A percentile compares a stretch with the other conserved stretches of the same genome.
These are phyloP conservation scores for Drosophila paucipuncta DNA, from an alignment of 2,888 invertebrate species.

Conservation along the genomic window DNA sequence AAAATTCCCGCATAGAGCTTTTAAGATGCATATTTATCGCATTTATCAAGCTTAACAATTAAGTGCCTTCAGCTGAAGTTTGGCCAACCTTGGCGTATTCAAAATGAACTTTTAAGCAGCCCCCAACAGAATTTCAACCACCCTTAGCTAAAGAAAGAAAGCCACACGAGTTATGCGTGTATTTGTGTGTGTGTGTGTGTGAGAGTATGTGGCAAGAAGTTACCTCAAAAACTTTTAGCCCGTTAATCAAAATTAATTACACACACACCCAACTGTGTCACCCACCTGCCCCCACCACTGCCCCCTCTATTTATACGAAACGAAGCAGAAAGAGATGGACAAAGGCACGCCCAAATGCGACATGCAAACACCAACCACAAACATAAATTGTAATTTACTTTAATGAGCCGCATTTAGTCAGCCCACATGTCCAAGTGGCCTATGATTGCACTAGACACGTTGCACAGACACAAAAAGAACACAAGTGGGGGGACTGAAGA, in stretches of 20 bases:
- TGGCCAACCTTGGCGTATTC: constrained; percentile 33
- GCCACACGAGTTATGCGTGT: constrained; percentile 24
- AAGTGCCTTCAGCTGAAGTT: constrained; percentile 2
- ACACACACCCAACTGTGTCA: constrained; percentile 26
- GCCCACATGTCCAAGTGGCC: constrained; percentile 51
- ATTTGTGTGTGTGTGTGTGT: background rate
- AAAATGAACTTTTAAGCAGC: constrained; percentile 41
- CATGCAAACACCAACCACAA: constrained; percentile 68
- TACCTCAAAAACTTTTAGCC: constrained; percentile 68
- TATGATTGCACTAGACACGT: constrained; percentile 54
- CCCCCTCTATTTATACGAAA: constrained; percentile 3
- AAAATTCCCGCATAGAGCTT: background rate
- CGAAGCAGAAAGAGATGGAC: constrained; percentile 26
- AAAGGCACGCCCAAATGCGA: constrained; percentile 69
- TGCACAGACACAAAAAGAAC: constrained; percentile 11
- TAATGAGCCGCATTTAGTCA: constrained; percentile 77
- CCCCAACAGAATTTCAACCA: constrained; percentile 13
- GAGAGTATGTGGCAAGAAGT: constrained; percentile 45
- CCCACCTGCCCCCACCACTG: background rate
- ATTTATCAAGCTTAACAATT: constrained; percentile 43
- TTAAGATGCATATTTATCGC: constrained; percentile 16
- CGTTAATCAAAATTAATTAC: constrained; percentile 82
- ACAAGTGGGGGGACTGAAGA: constrained; percentile 10
- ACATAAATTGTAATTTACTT: constrained; percentile 78
- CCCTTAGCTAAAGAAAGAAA: constrained; percentile 22